These are phyloP conservation scores for Drosophila nebulosa DNA, from an alignment of 1,140 invertebrate genomes.

Conservation along the genomic window DNA sequence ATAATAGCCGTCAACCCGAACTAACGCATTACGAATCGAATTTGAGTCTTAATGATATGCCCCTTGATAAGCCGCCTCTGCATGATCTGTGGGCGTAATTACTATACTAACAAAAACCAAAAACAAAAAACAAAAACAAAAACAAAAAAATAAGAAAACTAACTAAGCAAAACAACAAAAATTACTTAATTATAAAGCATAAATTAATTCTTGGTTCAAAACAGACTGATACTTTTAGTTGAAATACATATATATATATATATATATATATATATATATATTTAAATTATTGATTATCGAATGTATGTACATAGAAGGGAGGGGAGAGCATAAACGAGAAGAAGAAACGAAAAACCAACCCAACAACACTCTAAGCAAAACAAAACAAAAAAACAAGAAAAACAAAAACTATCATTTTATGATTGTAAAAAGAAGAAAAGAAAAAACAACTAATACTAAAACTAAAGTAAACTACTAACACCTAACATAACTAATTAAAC, in stretches of 20 bases:
- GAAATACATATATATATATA: constrained; percentile 33
- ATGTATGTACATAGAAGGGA: not conserved
- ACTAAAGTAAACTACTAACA: not conserved
- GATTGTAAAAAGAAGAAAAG: constrained; percentile 27
- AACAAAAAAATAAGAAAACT: constrained; percentile 20
- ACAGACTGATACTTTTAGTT: constrained; percentile 78
- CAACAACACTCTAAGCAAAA: not conserved
- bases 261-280: constrained; percentile 42
- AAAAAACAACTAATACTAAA: constrained; percentile 15
- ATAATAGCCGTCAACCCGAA: constrained; percentile 72
- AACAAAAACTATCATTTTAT: constrained; percentile 20
- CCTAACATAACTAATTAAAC: not conserved
- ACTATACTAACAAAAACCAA: not conserved
- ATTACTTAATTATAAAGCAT: constrained; percentile 34
- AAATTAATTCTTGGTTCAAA: constrained; percentile 34
- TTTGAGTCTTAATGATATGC: constrained; percentile 64
- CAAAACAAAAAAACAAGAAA: constrained; percentile 6
- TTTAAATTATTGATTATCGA: constrained; percentile 29
- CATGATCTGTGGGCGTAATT: constrained; percentile 69
- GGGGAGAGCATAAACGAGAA: not conserved
- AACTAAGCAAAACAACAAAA: constrained; percentile 6
- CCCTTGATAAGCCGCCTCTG: constrained; percentile 50
- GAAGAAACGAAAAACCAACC: not conserved
- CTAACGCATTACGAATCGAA: constrained; percentile 79
- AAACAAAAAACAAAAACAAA: constrained; percentile 9